Percentiles rank a stretch among this genome's conserved stretches.
Evolutionary conservation across 2,888 invertebrate genomes (phyloP).

Genomic region (Drosophila multiciliata): DNA sequence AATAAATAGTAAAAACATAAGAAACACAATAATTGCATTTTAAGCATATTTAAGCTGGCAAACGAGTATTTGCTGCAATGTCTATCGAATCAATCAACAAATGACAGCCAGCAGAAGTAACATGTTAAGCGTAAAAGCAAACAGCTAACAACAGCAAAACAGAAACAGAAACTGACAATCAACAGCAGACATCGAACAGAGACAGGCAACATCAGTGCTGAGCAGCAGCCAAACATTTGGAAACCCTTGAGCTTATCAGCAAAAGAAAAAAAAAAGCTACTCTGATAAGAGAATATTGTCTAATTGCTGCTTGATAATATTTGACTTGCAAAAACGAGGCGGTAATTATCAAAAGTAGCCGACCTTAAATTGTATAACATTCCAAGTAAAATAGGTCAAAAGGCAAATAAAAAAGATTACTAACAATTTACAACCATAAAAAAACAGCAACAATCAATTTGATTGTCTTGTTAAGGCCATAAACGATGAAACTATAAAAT

Average conservation of each 20-base stretch:
- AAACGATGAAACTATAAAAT: not conserved
- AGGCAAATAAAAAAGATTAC: not conserved
- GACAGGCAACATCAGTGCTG: conserved; percentile 3
- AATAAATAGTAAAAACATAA: conserved; percentile 3
- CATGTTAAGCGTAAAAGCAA: conserved; percentile 19
- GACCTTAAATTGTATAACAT: not conserved
- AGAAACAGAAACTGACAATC: conserved; percentile 31
- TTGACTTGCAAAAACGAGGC: conserved; percentile 34
- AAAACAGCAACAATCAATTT: not conserved
- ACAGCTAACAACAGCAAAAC: conserved; percentile 13
- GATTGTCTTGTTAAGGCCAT: not conserved
- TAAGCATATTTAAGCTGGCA: conserved; percentile 32
- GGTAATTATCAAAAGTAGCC: conserved; percentile 20
- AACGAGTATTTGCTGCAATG: conserved; percentile 17
- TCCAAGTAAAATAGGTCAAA: conserved; percentile 8
- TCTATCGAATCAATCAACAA: conserved; percentile 45
- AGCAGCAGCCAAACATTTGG: conserved; percentile 20
- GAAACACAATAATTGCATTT: conserved; percentile 48
- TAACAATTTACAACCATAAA: not conserved
- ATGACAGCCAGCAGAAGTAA: conserved; percentile 21
- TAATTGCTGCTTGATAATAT: conserved; percentile 41
- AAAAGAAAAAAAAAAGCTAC: not conserved
- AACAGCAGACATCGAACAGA: conserved; percentile 24
- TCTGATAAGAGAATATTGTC: conserved; percentile 29
- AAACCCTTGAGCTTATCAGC: conserved; percentile 41